phyloP scores from a whole-genome alignment of 2,797 vertebrate species.

The Leptatherina wallacei region DNA sequence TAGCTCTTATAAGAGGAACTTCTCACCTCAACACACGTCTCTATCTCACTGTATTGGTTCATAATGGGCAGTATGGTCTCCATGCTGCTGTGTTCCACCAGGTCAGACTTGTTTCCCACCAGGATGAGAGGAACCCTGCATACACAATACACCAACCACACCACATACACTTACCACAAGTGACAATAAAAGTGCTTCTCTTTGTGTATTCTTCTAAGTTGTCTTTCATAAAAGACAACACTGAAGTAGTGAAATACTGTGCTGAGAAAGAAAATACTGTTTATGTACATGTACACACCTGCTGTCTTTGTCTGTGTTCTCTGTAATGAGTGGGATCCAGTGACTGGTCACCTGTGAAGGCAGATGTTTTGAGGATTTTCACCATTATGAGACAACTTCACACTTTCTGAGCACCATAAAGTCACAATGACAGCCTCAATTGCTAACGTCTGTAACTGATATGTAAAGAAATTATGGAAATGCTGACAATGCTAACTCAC shows the following conservation, averaged over 20 bases:
- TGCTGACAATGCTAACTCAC: constrained; percentile 54
- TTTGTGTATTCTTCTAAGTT: neutral
- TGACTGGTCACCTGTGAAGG: constrained; percentile 90
- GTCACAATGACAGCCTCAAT: neutral
- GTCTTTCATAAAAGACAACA: neutral
- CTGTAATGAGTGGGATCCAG: constrained; percentile 97
- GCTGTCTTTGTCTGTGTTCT: constrained; percentile 98
- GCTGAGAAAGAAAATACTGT: neutral
- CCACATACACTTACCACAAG: neutral
- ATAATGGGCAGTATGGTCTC: constrained; percentile 96
- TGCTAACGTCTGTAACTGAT: constrained; percentile 13
- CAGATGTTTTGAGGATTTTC: neutral
- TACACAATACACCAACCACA: constrained; percentile 11
- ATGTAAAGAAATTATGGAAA: constrained; percentile 40
- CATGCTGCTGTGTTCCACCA: constrained; percentile 97
- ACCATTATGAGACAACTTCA: neutral
- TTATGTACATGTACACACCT: constrained; percentile 80
- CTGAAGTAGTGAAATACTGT: too few species aligned
- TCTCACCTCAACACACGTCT: constrained; percentile 96
- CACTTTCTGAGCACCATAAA: neutral
- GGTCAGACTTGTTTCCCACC: constrained; percentile 97
- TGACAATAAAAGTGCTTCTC: neutral
- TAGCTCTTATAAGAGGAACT: neutral
- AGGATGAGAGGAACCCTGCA: constrained; percentile 94
- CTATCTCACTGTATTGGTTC: constrained; percentile 96